Base-by-base conservation (phyloP, 1,140 invertebrate genomes). In the Cotesia typhae region DNA sequence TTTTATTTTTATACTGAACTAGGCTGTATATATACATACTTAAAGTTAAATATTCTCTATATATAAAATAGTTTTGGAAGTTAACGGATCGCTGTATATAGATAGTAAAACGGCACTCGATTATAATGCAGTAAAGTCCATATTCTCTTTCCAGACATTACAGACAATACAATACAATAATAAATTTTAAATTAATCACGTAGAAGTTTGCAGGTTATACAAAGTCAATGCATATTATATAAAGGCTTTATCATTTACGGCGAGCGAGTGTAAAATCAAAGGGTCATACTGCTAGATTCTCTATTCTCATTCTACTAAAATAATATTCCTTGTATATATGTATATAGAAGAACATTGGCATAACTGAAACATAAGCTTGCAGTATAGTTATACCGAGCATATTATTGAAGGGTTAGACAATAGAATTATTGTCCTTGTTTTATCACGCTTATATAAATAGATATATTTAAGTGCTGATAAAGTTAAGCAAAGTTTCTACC, bases 331-430 rank as follows among this genome's bases (percentile, higher is more conserved):
- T 55, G 12, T 12, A 55, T 17, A 12, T 14, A 55, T 17, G 12
- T 14, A 55, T 55, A 55, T 28, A 55, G 12, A 55, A 3, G 17
- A 37, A 47, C 9, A 17, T 66, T 28, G 37, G 52, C 14, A 51
- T 61, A 53, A 71, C 61, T 47, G 53, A 66, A 73, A 59, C 55
- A 70, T 55, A 41, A 20, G n/a, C 36, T 47, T 20, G 61, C 55
- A 60, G 28, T 28, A 28, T 28, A 28, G 28, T 28, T 28, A 28
- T 28, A 28, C 28, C 28, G 3, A 28, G 28, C 1, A 71, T 73
- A 78, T 80, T 76, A 76, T 73, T 59, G 36, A 55, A 67, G 67
- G 47, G 28, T 36, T 75, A 75, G 74, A 78, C 77, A 79, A 79
- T 77, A 71, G 74, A 71, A 76, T 79, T 77, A 77, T 79, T 79